These are phyloP conservation scores for Philaethria dido DNA, from an alignment of 2,888 invertebrate species.

Conservation along the genomic window DNA sequence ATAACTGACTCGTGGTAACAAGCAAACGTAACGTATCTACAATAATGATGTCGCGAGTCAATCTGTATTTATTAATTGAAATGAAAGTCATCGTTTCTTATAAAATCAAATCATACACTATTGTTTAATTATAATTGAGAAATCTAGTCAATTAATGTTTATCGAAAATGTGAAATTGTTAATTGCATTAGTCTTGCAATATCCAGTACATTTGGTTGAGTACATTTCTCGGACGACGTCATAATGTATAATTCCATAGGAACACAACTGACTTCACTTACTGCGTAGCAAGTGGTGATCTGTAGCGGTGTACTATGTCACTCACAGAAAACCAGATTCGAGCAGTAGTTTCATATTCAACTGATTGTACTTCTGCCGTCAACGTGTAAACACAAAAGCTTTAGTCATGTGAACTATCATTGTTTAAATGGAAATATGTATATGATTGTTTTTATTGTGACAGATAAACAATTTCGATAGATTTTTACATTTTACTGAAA, in stretches of 20 bases:
- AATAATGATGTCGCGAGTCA: too few relatives aligned
- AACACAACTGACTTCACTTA: background rate
- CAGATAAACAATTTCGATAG: background rate
- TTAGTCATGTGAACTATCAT: slow-evolving; percentile 5
- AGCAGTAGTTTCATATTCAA: slow-evolving; percentile 6
- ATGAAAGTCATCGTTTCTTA: background rate
- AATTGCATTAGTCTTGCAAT: too few relatives aligned
- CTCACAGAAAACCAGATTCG: slow-evolving; percentile 16
- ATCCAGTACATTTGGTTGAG: too few relatives aligned
- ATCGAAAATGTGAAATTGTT: background rate
- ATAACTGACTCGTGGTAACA: too few relatives aligned
- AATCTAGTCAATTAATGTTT: background rate
- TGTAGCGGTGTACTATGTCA: background rate
- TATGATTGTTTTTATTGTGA: slow-evolving; percentile 11
- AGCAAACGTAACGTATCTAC: too few relatives aligned
- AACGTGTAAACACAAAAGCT: slow-evolving; percentile 8
- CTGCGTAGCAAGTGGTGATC: background rate
- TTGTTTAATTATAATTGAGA: background rate
- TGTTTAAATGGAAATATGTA: slow-evolving; percentile 6
- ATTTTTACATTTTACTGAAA: background rate
- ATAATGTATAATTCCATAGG: background rate
- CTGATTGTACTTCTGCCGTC: slow-evolving; percentile 3
- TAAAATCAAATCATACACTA: background rate
- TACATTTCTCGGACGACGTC: too few relatives aligned
- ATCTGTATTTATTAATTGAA: background rate